Conservation (phyloP, 1,140 invertebrate species). For the Ladona fulva region DNA sequence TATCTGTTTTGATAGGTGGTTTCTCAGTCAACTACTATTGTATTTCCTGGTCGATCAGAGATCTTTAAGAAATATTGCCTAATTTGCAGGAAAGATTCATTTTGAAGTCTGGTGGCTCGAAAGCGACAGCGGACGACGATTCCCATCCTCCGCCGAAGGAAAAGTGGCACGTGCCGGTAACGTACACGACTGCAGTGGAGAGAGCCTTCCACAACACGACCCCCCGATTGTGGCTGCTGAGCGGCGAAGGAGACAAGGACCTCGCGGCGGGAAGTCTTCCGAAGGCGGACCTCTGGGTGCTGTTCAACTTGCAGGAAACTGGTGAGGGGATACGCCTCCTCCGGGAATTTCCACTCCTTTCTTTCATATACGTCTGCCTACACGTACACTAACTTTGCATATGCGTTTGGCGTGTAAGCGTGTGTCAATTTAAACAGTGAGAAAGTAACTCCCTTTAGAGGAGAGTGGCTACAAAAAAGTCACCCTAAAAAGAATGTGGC, state of each 20-base stretch:
- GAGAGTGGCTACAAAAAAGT: no score
- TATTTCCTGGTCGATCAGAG: no score
- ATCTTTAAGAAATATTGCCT: neutral
- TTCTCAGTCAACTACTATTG: no score
- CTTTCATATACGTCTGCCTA: no score
- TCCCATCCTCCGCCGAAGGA: constrained; percentile 20
- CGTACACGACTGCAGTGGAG: constrained; percentile 37
- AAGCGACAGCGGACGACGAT: neutral
- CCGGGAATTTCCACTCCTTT: no score
- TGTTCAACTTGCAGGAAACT: constrained; percentile 50
- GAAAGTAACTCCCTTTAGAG: no score
- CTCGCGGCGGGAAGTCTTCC: constrained; percentile 21
- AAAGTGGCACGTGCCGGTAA: constrained; percentile 46
- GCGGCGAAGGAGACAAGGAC: neutral
- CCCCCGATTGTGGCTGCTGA: constrained; percentile 33
- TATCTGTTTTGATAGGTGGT: no score
- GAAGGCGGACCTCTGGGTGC: constrained; percentile 41
- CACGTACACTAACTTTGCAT: no score
- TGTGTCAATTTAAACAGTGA: no score
- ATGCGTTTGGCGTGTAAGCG: no score
- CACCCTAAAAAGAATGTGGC: no score
- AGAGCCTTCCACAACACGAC: constrained; percentile 39
- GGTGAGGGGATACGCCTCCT: constrained; percentile 31
- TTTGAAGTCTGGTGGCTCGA: neutral
- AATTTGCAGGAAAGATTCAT: constrained; percentile 13